These are phyloP conservation scores for Ctenopoma kingsleyae DNA, from an alignment of 2,797 vertebrate species.

Conservation along the genomic window DNA sequence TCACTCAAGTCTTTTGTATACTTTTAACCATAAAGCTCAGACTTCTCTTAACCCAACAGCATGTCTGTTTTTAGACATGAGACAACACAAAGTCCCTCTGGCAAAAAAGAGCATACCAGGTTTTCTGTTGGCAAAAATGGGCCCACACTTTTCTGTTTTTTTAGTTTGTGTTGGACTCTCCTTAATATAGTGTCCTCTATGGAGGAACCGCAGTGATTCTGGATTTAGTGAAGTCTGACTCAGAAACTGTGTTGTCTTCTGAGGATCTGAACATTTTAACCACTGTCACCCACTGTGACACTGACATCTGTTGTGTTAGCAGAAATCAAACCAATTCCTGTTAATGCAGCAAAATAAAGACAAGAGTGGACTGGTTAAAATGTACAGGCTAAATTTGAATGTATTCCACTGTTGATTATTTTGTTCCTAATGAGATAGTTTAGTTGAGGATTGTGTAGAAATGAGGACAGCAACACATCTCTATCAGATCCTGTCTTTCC, in stretches of 20 bases:
- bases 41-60: constrained; percentile 18
- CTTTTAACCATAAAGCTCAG: constrained; percentile 34
- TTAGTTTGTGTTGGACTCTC: constrained; percentile 11
- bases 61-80: constrained; percentile 37
- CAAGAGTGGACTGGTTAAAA: constrained; percentile 11
- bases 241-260: constrained; percentile 13
- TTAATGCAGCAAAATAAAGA: not conserved
- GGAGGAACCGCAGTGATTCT: constrained; percentile 9
- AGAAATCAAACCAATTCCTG: not conserved
- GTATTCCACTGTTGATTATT: not conserved
- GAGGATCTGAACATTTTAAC: constrained; percentile 26
- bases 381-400: not conserved
- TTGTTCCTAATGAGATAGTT: constrained; percentile 1
- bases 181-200: constrained; percentile 17
- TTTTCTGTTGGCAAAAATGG: constrained; percentile 24
- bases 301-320: not conserved
- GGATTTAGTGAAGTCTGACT: not conserved
- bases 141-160: constrained; percentile 7
- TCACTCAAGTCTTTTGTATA: constrained; percentile 17
- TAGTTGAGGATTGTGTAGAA: not conserved
- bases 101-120: constrained; percentile 22
- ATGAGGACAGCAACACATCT: not conserved
- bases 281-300: constrained; percentile 11
- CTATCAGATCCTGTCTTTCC: not conserved
- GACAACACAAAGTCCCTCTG: constrained; percentile 25